Evolutionary conservation across 2,113 vertebrate species (phyloP).

Genomic region (Lucifuga dentata): DNA sequence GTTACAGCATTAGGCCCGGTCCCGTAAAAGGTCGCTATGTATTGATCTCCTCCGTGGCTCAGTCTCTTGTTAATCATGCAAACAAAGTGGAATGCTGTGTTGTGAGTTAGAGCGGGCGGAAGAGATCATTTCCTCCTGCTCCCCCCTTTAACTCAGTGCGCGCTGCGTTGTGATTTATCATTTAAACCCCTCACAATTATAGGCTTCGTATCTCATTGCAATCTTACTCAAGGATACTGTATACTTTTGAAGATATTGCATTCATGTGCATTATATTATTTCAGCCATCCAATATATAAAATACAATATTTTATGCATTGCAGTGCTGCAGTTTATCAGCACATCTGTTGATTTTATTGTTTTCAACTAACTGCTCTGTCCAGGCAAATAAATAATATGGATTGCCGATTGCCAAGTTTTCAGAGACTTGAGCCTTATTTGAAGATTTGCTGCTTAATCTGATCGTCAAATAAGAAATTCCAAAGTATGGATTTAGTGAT

Average conservation of each 20-base stretch:
- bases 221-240: neutral
- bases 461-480: too few relatives aligned
- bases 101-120: conserved; percentile 35
- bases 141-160: conserved; percentile 24
- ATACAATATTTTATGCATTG: too few relatives aligned
- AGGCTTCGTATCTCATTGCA: neutral
- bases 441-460: too few relatives aligned
- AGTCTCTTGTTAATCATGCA: conserved; percentile 76
- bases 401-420: too few relatives aligned
- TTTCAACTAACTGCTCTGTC: too few relatives aligned
- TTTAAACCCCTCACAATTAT: conserved; percentile 7
- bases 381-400: too few relatives aligned
- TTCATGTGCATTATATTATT: neutral
- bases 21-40: conserved; percentile 55
- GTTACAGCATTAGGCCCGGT: conserved; percentile 66
- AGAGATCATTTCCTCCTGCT: conserved; percentile 59
- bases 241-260: neutral
- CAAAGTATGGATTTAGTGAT: too few relatives aligned
- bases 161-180: conserved; percentile 17
- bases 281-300: neutral
- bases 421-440: too few relatives aligned
- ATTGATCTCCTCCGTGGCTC: conserved; percentile 73
- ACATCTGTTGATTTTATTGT: too few relatives aligned
- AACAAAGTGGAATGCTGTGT: conserved; percentile 74
- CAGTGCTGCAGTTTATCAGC: too few relatives aligned